Evolutionary conservation across 2,888 invertebrate species (phyloP).

Genomic region (Ecliptopera silaceata): DNA sequence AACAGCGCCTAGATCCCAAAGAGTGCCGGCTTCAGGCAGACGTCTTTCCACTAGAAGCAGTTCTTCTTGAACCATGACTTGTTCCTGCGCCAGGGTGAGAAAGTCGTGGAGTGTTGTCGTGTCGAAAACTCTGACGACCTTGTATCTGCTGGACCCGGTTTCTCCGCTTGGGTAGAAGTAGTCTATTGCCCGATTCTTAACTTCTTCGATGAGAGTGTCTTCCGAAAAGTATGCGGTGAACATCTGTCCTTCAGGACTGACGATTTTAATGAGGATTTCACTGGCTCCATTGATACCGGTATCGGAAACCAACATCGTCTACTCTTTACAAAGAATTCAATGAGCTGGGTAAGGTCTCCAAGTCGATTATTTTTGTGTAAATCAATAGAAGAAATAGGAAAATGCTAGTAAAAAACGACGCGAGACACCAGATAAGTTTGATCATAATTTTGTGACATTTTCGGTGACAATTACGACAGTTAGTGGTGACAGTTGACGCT

Average conservation of each 20-base stretch:
- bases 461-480: neutral
- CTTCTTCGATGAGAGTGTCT: conserved; percentile 70
- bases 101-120: conserved; percentile 69
- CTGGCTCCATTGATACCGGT: conserved; percentile 49
- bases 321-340: neutral
- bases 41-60: conserved; percentile 66
- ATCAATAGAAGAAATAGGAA: conserved; percentile 51
- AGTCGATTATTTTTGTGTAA: conserved; percentile 37
- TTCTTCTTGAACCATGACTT: conserved; percentile 66
- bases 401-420: conserved; percentile 56
- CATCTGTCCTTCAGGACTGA: conserved; percentile 69
- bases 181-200: conserved; percentile 67
- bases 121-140: conserved; percentile 68
- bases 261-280: conserved; percentile 65
- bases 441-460: conserved; percentile 52
- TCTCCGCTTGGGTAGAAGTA: conserved; percentile 73
- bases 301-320: conserved; percentile 66
- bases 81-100: conserved; percentile 66
- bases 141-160: conserved; percentile 61
- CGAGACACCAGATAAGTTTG: conserved; percentile 54
- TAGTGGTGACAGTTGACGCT: neutral
- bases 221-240: conserved; percentile 63
- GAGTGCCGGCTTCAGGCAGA: conserved; percentile 63
- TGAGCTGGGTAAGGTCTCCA: conserved; percentile 6
- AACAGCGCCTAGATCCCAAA: conserved; percentile 73